These are phyloP conservation scores for Rynchops niger DNA, from an alignment of 2,113 vertebrate species.

Conservation along the genomic window DNA sequence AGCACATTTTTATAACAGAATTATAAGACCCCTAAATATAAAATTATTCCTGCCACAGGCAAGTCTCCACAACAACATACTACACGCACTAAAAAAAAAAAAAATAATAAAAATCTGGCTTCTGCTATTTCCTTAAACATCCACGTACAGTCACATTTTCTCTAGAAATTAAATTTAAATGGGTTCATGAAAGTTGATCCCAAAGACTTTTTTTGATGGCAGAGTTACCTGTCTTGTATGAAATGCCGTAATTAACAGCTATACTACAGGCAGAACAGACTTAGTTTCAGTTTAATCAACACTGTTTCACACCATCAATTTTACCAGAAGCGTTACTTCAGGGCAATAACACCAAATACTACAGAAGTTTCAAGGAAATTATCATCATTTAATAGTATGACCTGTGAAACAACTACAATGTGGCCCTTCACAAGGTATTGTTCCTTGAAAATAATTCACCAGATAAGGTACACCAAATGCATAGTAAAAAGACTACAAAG, in stretches of 20 bases:
- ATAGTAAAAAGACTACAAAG: neutral
- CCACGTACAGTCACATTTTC: neutral
- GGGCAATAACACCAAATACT: neutral
- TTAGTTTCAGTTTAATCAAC: neutral
- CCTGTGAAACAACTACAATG: neutral
- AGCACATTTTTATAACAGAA: neutral
- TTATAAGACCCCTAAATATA: neutral
- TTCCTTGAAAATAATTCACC: neutral
- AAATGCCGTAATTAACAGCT: neutral
- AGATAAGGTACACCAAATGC: neutral
- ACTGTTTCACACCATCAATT: neutral
- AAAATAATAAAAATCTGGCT: neutral
- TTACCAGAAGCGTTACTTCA: neutral
- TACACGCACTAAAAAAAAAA: neutral
- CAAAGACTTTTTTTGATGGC: neutral
- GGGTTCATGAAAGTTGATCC: neutral
- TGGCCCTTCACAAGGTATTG: neutral
- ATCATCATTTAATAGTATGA: neutral
- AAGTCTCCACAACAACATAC: neutral
- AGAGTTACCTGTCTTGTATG: neutral
- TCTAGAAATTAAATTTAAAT: conserved; percentile 17
- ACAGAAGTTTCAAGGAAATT: neutral
- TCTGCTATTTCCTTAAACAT: neutral
- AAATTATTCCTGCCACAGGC: neutral
- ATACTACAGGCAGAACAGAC: neutral